Evolutionary conservation across 1,140 invertebrate genomes (phyloP), one percentile per base, ranked within the genome.

Genomic region (Euura lappo): DNA sequence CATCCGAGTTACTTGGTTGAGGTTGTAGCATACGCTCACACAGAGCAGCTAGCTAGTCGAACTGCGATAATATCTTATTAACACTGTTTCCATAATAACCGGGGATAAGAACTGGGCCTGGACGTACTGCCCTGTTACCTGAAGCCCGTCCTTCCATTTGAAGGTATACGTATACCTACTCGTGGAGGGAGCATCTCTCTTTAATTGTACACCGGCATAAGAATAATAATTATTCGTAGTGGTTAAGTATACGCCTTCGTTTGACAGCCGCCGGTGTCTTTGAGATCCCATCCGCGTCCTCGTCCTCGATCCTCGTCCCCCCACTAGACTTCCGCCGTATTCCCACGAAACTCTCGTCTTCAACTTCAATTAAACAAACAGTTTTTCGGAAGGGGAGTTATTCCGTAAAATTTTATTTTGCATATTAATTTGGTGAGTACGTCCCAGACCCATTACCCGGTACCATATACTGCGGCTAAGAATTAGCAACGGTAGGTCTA

Each of bases 141-240:
- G 28, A 28, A 28, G 28, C 28, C 28, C 28, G 28, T 28, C 28
- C 28, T 28, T 28, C 28, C 28, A 28, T 28, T 28, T 28, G 28
- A 28, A 28, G 28, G 28, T 28, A 28, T 28, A 0, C 28, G 28
- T 28, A 28, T 28, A 28, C 28, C 28, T 28, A 28, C 28, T 11
- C 44, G 44, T 11, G 3, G 44, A 4, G 44, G 28, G 10, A 28
- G 66, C 66, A 68, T 68, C 44, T 44, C 66, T 68, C 73, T 76
- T 82, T 81, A 78, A 81, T 78, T 75, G 74, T 75, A 75, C 71
- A 68, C 74, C 28, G 76, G 70, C 74, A 78, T 79, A 79, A 79
- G 79, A 82, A 81, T 79, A 80, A 79, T 82, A 82, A 81, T 80
- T 78, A 78, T 80, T 79, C 79, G 67, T 79, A 60, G 3, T 60